A percentile compares a stretch with the other conserved stretches of the same genome.
Evolutionary conservation across 2,113 vertebrate species (phyloP).

Genomic region (Trematomus loennbergii): DNA sequence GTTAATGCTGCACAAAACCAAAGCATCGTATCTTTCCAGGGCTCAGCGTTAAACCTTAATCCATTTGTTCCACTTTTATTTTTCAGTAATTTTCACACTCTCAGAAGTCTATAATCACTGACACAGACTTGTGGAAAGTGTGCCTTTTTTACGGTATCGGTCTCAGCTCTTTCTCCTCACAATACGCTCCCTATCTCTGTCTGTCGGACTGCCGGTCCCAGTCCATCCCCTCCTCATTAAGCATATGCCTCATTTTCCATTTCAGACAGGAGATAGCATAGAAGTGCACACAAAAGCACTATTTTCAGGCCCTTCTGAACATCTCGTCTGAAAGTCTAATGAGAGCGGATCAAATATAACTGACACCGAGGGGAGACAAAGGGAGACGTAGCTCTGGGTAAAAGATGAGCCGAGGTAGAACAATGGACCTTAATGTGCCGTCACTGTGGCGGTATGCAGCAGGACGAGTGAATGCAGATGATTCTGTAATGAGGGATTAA

Average conservation of each 20-base stretch:
- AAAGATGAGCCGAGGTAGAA: slow-evolving; percentile 72
- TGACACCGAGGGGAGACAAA: slow-evolving; percentile 78
- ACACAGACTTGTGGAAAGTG: slow-evolving; percentile 52
- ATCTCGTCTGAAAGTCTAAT: slow-evolving; percentile 81
- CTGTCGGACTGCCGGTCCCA: slow-evolving; percentile 53
- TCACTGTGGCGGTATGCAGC: slow-evolving; percentile 65
- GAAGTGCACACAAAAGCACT: slow-evolving; percentile 82
- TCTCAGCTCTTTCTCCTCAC: slow-evolving; percentile 45
- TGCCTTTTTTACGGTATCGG: slow-evolving; percentile 61
- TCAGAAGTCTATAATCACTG: slow-evolving; percentile 62
- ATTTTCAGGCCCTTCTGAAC: slow-evolving; percentile 71
- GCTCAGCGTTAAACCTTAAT: slow-evolving; percentile 64
- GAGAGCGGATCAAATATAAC: slow-evolving; percentile 81
- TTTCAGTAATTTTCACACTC: slow-evolving; percentile 55
- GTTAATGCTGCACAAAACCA: slow-evolving; percentile 50
- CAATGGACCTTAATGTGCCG: slow-evolving; percentile 73
- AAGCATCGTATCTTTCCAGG: slow-evolving; percentile 21
- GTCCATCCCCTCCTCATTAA: slow-evolving; percentile 80
- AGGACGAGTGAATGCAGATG: slow-evolving; percentile 78
- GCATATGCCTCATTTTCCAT: slow-evolving; percentile 85
- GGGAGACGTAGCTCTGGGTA: slow-evolving; percentile 62
- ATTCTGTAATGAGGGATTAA: slow-evolving; percentile 86
- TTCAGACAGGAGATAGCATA: slow-evolving; percentile 77
- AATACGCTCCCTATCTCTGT: slow-evolving; percentile 58
- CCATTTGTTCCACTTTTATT: slow-evolving; percentile 71